phyloP scores from a whole-genome alignment of 2,888 invertebrate genomes.

The Drosophila paramelanica region DNA sequence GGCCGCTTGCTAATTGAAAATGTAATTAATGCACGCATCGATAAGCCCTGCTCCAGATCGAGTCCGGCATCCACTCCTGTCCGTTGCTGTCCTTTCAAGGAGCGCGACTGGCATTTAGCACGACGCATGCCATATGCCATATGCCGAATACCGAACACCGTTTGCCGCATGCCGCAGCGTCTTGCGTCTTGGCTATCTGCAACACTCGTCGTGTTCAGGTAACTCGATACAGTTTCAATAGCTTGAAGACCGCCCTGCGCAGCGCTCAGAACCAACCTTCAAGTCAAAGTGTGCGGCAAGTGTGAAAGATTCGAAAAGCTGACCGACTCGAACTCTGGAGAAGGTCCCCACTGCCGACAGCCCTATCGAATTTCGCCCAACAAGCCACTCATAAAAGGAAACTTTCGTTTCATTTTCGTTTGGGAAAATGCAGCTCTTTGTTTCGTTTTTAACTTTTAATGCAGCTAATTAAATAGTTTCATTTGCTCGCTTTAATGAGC shows the following conservation, averaged over 20 bases:
- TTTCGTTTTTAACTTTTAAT: constrained; percentile 38
- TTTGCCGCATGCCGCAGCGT: constrained; percentile 16
- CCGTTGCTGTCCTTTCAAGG: constrained; percentile 43
- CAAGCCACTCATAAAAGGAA: constrained; percentile 59
- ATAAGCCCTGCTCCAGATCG: constrained; percentile 23
- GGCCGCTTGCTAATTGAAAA: constrained; percentile 79
- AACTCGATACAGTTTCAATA: constrained; percentile 76
- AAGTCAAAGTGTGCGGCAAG: constrained; percentile 76
- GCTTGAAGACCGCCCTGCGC: constrained; percentile 48
- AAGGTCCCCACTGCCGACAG: constrained; percentile 61
- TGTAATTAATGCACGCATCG: constrained; percentile 80
- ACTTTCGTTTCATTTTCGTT: constrained; percentile 42
- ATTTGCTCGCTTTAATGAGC: constrained; percentile 63
- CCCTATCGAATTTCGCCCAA: constrained; percentile 66
- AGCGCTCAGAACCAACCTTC: constrained; percentile 12
- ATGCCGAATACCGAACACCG: constrained; percentile 26
- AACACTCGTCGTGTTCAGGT: constrained; percentile 61
- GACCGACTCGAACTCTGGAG: constrained; percentile 40
- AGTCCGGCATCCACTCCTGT: constrained; percentile 10
- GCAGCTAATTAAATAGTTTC: constrained; percentile 74
- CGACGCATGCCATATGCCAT: constrained; percentile 41
- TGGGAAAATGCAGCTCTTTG: constrained; percentile 60
- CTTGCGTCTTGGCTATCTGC: constrained; percentile 30
- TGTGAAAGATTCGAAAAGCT: constrained; percentile 73
- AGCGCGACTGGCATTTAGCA: constrained; percentile 65